These are phyloP conservation scores for Drosophila virilis DNA, from an alignment of 1,140 invertebrate species.

Conservation along the genomic window DNA sequence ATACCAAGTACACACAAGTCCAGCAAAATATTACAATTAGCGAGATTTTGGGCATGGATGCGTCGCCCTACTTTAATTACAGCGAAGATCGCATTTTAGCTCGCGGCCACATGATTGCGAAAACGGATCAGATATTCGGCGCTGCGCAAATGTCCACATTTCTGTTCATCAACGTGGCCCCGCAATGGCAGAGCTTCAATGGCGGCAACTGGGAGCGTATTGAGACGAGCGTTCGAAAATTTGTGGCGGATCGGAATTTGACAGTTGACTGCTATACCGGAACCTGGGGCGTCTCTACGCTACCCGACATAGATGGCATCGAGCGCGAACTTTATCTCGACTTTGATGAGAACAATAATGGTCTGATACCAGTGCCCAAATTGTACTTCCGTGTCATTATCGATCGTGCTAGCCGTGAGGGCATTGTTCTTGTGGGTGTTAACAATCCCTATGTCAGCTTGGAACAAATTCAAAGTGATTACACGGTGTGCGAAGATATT, in stretches of 20 bases:
- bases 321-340: conserved; percentile 85
- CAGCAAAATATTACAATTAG: conserved; percentile 77
- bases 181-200: conserved; percentile 88
- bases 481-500: conserved; percentile 86
- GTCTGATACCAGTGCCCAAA: conserved; percentile 85
- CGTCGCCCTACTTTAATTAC: conserved; percentile 70
- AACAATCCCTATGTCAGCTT: conserved; percentile 86
- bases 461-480: conserved; percentile 76
- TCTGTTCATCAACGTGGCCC: conserved; percentile 87
- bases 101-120: conserved; percentile 88
- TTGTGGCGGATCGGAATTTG: conserved; percentile 69
- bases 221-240: conserved; percentile 84
- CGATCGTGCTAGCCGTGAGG: conserved; percentile 83
- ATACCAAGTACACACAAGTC: conserved; percentile 74
- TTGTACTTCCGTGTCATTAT: conserved; percentile 87
- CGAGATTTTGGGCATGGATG: conserved; percentile 73
- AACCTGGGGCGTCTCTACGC: conserved; percentile 85
- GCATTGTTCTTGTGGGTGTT: conserved; percentile 86
- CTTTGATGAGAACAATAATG: conserved; percentile 81
- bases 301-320: conserved; percentile 85
- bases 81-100: conserved; percentile 84
- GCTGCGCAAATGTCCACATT: conserved; percentile 87
- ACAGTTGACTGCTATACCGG: conserved; percentile 87
- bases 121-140: conserved; percentile 87
- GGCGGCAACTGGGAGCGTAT: conserved; percentile 87